A percentile compares a stretch with the other conserved stretches of the same genome.
These are phyloP conservation scores for Caerostris darwini DNA, from an alignment of 1,140 invertebrate species.

Conservation along the genomic window DNA sequence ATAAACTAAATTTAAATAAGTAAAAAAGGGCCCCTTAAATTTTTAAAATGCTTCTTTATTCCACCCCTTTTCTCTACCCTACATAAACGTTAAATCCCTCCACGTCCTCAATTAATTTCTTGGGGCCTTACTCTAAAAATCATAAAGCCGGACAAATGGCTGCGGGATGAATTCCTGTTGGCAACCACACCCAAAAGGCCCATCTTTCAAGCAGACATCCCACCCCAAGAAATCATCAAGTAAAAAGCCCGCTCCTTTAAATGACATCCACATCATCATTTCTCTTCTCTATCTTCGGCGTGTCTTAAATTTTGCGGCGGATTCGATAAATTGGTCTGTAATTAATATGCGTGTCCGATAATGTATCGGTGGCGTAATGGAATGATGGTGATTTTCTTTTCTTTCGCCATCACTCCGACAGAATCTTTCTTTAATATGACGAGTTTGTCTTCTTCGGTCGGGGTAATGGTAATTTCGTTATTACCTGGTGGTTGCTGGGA, in stretches of 20 bases:
- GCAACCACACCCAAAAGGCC: conserved; percentile 68
- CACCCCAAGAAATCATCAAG: conserved; percentile 64
- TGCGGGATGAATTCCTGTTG: background rate
- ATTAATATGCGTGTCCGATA: conserved; percentile 77
- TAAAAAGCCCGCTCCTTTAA: conserved; percentile 53
- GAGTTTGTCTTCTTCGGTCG: background rate
- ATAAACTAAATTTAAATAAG: too few relatives aligned
- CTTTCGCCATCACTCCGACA: background rate
- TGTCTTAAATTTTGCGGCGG: conserved; percentile 67
- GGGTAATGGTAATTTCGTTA: conserved; percentile 47
- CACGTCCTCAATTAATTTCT: conserved; percentile 37
- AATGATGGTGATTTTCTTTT: conserved; percentile 43
- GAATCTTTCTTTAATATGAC: conserved; percentile 48
- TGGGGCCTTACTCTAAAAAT: background rate
- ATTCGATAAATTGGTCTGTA: conserved; percentile 74
- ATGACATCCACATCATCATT: conserved; percentile 71
- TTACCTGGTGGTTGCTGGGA: conserved; percentile 18
- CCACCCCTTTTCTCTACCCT: background rate
- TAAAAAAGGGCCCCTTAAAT: too few relatives aligned
- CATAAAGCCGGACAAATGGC: conserved; percentile 52
- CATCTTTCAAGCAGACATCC: conserved; percentile 54
- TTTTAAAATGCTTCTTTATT: background rate
- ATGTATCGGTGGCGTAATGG: conserved; percentile 65
- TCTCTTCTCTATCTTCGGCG: conserved; percentile 61
- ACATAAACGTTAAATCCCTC: conserved; percentile 30